Percentiles rank a stretch among this genome's conserved stretches.
Conservation (phyloP, 1,140 invertebrate genomes). For the Archivesica marissinica region DNA sequence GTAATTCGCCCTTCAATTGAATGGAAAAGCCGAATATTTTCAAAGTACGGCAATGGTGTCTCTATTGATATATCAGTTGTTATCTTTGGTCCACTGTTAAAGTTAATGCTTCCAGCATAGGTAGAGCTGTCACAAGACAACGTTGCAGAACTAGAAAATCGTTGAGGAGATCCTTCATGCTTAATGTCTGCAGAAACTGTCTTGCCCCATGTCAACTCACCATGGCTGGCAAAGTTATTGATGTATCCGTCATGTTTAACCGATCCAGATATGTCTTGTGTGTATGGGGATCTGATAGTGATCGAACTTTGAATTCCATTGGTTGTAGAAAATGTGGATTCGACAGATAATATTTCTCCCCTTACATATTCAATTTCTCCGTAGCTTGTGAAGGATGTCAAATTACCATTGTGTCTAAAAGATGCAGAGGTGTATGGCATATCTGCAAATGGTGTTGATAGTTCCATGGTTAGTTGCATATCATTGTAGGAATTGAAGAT, state of each 20-base stretch:
- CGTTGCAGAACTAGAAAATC: background rate
- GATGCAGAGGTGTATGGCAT: background rate
- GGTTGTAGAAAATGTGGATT: background rate
- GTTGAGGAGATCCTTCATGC: background rate
- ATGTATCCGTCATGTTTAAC: conserved; percentile 20
- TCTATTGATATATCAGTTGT: background rate
- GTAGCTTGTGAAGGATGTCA: background rate
- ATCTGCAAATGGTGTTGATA: conserved; percentile 17
- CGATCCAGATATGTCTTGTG: conserved; percentile 4
- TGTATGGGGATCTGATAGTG: background rate
- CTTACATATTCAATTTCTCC: conserved; percentile 30
- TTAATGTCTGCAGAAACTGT: conserved; percentile 9
- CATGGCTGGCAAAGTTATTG: conserved; percentile 47
- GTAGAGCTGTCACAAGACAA: background rate
- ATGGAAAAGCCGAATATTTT: background rate
- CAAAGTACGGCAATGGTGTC: background rate
- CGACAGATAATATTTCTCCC: conserved; percentile 14
- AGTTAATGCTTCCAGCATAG: conserved; percentile 24
- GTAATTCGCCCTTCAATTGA: background rate
- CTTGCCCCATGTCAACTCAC: conserved; percentile 19
- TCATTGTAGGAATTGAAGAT: background rate
- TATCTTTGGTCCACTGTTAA: conserved; percentile 33
- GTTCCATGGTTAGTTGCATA: background rate
- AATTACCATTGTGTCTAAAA: conserved; percentile 19
- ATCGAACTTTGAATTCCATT: conserved; percentile 6